A percentile compares a stretch with the other conserved stretches of the same genome.
Evolutionary conservation across 2,888 invertebrate genomes (phyloP).

Genomic region (Hyles lineata): DNA sequence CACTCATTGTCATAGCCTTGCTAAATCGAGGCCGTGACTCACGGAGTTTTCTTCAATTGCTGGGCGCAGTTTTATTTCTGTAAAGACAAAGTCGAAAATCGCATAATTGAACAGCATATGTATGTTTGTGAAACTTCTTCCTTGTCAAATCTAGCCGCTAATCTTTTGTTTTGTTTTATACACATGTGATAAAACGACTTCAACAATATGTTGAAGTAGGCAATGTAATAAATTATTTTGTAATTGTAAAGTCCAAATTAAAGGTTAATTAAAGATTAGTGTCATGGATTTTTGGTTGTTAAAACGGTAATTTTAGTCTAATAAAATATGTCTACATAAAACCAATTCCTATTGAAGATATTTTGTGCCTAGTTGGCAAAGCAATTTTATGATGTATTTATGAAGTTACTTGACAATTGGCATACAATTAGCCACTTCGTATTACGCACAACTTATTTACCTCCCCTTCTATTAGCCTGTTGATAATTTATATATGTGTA

Average conservation of each 20-base stretch:
- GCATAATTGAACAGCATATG: not conserved
- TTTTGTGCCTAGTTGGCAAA: too few relatives aligned
- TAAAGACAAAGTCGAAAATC: not conserved
- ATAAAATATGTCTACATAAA: too few relatives aligned
- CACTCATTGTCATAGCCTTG: slow-evolving; percentile 36
- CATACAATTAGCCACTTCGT: not conserved
- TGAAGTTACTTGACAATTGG: not conserved
- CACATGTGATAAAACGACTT: not conserved
- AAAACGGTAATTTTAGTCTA: too few relatives aligned
- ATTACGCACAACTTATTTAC: not conserved
- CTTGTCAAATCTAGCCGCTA: not conserved
- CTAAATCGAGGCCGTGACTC: slow-evolving; percentile 41
- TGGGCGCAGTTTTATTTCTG: not conserved
- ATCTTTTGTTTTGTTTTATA: slow-evolving; percentile 7
- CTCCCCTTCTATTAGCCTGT: not conserved
- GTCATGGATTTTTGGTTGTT: too few relatives aligned
- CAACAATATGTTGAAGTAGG: not conserved
- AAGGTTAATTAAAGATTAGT: too few relatives aligned
- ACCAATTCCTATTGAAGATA: too few relatives aligned
- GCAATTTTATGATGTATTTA: too few relatives aligned
- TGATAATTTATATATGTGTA: too few relatives aligned
- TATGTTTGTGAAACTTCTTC: slow-evolving; percentile 3
- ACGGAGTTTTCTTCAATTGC: slow-evolving; percentile 17
- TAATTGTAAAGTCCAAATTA: too few relatives aligned
- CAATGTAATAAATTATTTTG: not conserved